Evolutionary conservation across 1,140 invertebrate genomes (phyloP), one percentile per base, ranked within the genome.

Genomic region (Drosophila sproati): DNA sequence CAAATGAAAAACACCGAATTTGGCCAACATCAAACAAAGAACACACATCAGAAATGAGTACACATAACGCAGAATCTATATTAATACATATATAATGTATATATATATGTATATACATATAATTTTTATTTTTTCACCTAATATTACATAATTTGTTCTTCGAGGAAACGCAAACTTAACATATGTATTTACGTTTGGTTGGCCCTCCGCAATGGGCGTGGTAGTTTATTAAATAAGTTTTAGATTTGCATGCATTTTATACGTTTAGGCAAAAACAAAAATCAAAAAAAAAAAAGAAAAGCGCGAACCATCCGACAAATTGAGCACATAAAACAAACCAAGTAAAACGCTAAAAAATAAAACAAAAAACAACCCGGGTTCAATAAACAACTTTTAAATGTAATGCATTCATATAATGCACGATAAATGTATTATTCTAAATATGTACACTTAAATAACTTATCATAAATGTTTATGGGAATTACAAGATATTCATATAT

Each of bases 171-270:
- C 20, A 20, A 20, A 20, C 20, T 20, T 20, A 47, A 57, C 54
- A 62, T 55, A 43, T 51, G 59, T 45, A 50, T 47, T 35, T 52
- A 52, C 31, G 5, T 55, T 56, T 57, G 66, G 39, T 28, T 10
- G 31, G 10, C 57, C 63, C 3, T 2, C n/a, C 5, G 3, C 32
- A 55, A 3, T 59, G 71, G 56, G 20, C 37, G 51, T 54, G 66
- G 51, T 78, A 81, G 70, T 72, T 78, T 82, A 72, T 82, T 81
- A 75, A 75, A 82, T 86, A 82, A 87, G 77, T 88, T 88, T 66
- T 82, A 87, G 83, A 88, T 60, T 80, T 80, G 82, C 74, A 80
- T 78, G 82, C 82, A 85, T 85, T 85, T 85, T 81, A 66, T 85
- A 85, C 82, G 78, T 85, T 86, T 80, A 85, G 73, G 59, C 77